Base-by-base conservation (phyloP, 2,113 vertebrate species). In the Columba janthina region DNA sequence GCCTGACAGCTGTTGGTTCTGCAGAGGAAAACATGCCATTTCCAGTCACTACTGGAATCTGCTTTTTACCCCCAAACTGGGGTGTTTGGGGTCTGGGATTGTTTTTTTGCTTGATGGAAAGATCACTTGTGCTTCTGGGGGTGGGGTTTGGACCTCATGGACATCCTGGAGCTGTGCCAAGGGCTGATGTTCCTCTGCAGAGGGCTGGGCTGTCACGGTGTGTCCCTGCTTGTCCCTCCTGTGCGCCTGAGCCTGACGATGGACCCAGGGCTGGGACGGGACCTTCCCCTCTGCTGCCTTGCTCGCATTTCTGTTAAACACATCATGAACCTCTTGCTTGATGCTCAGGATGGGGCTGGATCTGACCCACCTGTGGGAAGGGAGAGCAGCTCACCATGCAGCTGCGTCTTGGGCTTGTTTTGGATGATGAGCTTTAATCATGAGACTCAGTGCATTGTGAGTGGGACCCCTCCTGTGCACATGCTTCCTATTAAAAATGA, bases 401-500 rank as follows among this genome's bases (percentile, higher is more conserved):
- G 74, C 70, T 2, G 3, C 80, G 72, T 82, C 72, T 50, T 10
- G 31, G 91, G 6, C 31, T 74, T 14, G 29, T 28, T 70, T 1
- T 21, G 61, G 66, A 46, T 72, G 66, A n/a, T 25, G 72, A 83
- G 85, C 80, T 53, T 73, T 82, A 22, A 17, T 28, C 11, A 73
- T 46, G 76, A 53, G 64, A 25, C 22, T 29, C 14, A 69, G 48
- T 0, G 5, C 2, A 2, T 50, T 72, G 85, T 0, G 3, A 12
- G 60, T 6, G 34, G 38, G 70, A 51, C 16, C 38, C 26, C 6
- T 74, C 38, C 61, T 25, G 0, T 18, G 58, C 15, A 13, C 19
- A 1, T 0, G 0, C 10, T 62, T 48, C 73, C 25, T 25, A 0
- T 11, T 10, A 9, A 16, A 64, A 64, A 38, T 3, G 2, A 11